These are phyloP conservation scores for Brachionus plicatilis DNA, from an alignment of 1,140 invertebrate species.

Conservation along the genomic window DNA sequence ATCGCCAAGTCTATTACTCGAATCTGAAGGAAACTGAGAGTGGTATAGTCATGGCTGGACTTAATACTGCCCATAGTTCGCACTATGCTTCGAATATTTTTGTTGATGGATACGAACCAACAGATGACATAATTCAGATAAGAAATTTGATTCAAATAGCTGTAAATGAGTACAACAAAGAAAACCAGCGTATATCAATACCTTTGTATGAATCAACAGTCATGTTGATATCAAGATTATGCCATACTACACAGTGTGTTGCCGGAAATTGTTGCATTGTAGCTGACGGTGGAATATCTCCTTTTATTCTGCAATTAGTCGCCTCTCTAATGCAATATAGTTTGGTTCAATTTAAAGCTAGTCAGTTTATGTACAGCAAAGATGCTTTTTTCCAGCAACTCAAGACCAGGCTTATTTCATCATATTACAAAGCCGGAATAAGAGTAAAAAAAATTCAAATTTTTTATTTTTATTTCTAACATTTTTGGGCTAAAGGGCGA, in stretches of 20 bases:
- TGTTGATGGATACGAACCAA: constrained; percentile 7
- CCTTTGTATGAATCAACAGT: constrained; percentile 27
- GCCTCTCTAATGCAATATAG: constrained; percentile 11
- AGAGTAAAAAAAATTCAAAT: neutral
- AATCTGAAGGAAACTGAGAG: constrained; percentile 54
- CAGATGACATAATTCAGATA: neutral
- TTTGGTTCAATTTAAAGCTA: constrained; percentile 35
- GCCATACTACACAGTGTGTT: constrained; percentile 23
- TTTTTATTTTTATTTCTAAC: neutral
- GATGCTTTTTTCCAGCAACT: neutral
- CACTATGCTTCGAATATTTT: constrained; percentile 46
- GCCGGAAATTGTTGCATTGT: constrained; percentile 36
- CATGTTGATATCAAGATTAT: neutral
- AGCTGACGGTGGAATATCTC: constrained; percentile 25
- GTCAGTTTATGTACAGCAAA: constrained; percentile 25
- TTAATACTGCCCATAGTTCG: constrained; percentile 46
- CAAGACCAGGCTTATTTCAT: neutral
- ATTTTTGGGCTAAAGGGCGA: constrained; percentile 47
- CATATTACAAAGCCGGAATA: constrained; percentile 30
- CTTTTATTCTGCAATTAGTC: constrained; percentile 15
- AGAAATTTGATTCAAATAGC: neutral
- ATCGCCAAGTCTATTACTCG: constrained; percentile 48
- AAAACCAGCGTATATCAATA: constrained; percentile 17
- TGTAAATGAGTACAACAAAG: constrained; percentile 37
- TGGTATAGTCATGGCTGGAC: constrained; percentile 53